Percentiles rank a stretch among this genome's conserved stretches.
Conservation (phyloP, 2,797 vertebrate genomes). For the Hyperoplus immaculatus region DNA sequence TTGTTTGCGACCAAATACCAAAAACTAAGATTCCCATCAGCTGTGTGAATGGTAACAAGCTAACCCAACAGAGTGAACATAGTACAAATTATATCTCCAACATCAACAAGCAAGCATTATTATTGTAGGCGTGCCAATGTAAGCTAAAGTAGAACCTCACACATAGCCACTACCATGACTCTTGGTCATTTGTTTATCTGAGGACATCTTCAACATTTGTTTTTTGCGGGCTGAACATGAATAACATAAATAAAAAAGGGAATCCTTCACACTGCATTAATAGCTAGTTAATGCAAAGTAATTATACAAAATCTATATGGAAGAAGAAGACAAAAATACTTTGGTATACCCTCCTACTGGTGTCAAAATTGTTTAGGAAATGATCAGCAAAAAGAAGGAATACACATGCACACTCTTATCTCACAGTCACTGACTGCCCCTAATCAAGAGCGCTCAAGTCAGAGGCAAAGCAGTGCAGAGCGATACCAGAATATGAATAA, state of each 20-base stretch:
- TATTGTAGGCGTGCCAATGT: too few relatives aligned
- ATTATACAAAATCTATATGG: constrained; percentile 31
- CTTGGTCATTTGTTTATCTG: neutral
- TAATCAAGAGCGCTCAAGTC: constrained; percentile 77
- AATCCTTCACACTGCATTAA: neutral
- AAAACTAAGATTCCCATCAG: neutral
- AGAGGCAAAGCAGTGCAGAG: constrained; percentile 51
- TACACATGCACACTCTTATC: constrained; percentile 41
- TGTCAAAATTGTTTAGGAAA: constrained; percentile 27
- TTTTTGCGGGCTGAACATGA: neutral
- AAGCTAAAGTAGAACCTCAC: neutral
- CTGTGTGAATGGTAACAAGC: neutral
- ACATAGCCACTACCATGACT: neutral
- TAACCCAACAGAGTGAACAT: neutral
- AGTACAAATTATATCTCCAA: neutral
- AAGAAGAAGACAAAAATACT: constrained; percentile 16
- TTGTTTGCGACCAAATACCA: neutral
- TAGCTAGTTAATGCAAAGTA: constrained; percentile 41
- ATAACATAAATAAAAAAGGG: neutral
- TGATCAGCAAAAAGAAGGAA: constrained; percentile 29
- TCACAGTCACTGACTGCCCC: constrained; percentile 50
- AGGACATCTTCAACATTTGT: neutral
- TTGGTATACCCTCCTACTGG: constrained; percentile 19
- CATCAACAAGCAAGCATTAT: neutral
- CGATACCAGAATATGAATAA: constrained; percentile 78